Conservation (phyloP, 2,888 invertebrate genomes). For the Epistrophella euchroma region DNA sequence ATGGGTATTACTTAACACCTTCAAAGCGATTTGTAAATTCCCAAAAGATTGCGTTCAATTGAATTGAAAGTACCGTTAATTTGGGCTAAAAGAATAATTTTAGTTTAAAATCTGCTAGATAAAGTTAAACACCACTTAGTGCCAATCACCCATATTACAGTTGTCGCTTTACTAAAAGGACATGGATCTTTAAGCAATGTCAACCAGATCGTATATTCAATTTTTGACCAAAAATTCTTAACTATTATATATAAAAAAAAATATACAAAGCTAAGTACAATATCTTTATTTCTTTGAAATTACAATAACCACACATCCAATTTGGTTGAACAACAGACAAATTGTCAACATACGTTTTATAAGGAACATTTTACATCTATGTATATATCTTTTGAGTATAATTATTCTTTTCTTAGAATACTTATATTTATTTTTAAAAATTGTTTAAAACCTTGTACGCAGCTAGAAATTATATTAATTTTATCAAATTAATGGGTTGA, state of each 20-base stretch:
- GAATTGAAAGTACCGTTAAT: too few species aligned
- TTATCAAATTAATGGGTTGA: neutral
- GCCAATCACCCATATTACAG: too few species aligned
- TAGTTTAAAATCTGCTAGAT: too few species aligned
- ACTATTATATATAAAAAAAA: neutral
- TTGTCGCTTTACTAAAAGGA: too few species aligned
- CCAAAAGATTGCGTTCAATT: too few species aligned
- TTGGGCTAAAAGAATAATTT: too few species aligned
- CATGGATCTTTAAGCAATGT: too few species aligned
- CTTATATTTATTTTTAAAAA: slow-evolving; percentile 14
- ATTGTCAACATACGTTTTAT: slow-evolving; percentile 26
- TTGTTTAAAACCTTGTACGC: neutral
- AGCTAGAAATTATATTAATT: neutral
- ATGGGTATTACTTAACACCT: too few species aligned
- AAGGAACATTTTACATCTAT: slow-evolving; percentile 62
- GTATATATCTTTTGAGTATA: slow-evolving; percentile 27
- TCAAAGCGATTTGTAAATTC: too few species aligned
- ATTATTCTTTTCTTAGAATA: slow-evolving; percentile 36
- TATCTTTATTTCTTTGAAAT: slow-evolving; percentile 39
- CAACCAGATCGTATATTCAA: too few species aligned
- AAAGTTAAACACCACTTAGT: too few species aligned
- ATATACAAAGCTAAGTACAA: slow-evolving; percentile 33
- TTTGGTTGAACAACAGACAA: slow-evolving; percentile 55
- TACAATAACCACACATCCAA: slow-evolving; percentile 46
- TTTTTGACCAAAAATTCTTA: neutral